Conservation (phyloP, 1,140 invertebrate genomes). For the Phthorimaea operculella region DNA sequence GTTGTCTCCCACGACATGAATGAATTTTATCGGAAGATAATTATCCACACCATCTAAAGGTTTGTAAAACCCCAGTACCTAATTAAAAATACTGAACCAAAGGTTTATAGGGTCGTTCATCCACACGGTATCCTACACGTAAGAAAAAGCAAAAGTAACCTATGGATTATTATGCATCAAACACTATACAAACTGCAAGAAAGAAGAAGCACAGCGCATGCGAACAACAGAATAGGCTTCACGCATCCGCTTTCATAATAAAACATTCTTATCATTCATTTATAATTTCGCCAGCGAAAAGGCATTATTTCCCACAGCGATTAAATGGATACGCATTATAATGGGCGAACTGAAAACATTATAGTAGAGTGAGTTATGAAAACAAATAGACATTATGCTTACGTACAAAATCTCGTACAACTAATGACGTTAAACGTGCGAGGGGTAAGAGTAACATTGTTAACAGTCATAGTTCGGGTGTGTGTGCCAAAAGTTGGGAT, state of each 20-base stretch:
- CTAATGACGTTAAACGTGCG: constrained; percentile 61
- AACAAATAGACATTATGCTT: constrained; percentile 61
- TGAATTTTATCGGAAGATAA: no score
- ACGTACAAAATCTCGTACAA: constrained; percentile 60
- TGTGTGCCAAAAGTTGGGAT: constrained; percentile 56
- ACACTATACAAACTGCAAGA: no score
- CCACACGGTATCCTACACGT: no score
- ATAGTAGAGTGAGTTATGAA: constrained; percentile 42
- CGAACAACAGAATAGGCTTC: constrained; percentile 4
- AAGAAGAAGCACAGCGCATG: no score
- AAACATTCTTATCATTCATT: constrained; percentile 37
- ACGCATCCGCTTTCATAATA: constrained; percentile 29
- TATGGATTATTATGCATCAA: no score
- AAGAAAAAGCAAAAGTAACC: no score
- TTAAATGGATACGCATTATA: constrained; percentile 32
- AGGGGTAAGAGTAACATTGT: constrained; percentile 59
- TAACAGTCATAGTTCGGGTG: constrained; percentile 57
- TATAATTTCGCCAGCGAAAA: constrained; percentile 28
- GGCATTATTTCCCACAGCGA: constrained; percentile 23
- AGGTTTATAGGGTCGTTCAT: no score
- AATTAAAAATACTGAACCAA: no score
- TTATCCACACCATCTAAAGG: no score
- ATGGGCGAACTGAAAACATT: constrained; percentile 40
- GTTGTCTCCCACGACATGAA: no score
- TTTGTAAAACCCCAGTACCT: no score